Evolutionary conservation across 2,797 vertebrate species (phyloP).

Genomic region (Hypotaenidia okinawae): DNA sequence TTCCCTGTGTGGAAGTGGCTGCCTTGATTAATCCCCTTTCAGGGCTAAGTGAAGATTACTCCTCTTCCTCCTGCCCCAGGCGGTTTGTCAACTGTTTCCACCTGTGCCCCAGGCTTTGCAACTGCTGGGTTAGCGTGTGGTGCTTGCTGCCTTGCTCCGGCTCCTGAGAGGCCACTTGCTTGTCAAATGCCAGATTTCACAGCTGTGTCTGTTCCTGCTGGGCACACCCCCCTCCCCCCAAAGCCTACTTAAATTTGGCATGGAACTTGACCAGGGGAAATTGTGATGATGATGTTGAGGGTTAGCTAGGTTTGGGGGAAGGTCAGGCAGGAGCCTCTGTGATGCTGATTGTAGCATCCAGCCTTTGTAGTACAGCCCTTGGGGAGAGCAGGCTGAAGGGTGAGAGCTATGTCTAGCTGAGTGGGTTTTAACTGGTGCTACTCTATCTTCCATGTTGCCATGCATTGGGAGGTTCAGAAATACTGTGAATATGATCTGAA

Average conservation of each 20-base stretch:
- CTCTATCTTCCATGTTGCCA: not conserved
- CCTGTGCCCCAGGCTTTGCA: not conserved
- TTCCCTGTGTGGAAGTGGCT: not conserved
- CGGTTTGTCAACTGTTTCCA: not conserved
- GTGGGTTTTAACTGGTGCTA: not conserved
- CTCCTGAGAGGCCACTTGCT: not conserved
- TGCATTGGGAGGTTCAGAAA: not conserved
- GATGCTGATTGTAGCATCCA: not conserved
- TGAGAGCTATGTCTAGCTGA: not conserved
- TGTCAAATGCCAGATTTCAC: constrained; percentile 8
- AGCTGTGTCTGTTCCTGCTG: constrained; percentile 6
- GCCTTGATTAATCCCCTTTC: not conserved
- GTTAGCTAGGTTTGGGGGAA: not conserved
- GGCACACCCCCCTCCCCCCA: too few species aligned
- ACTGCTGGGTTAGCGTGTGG: not conserved
- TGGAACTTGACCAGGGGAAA: not conserved
- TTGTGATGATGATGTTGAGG: not conserved
- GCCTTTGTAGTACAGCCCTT: not conserved
- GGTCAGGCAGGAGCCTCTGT: not conserved
- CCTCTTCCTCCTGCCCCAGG: too few species aligned
- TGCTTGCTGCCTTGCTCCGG: not conserved
- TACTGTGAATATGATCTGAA: not conserved
- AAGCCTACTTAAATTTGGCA: not conserved
- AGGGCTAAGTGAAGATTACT: not conserved
- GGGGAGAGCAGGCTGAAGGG: not conserved